phyloP scores from a whole-genome alignment of 2,797 vertebrate species.

The Amblyraja radiata region DNA sequence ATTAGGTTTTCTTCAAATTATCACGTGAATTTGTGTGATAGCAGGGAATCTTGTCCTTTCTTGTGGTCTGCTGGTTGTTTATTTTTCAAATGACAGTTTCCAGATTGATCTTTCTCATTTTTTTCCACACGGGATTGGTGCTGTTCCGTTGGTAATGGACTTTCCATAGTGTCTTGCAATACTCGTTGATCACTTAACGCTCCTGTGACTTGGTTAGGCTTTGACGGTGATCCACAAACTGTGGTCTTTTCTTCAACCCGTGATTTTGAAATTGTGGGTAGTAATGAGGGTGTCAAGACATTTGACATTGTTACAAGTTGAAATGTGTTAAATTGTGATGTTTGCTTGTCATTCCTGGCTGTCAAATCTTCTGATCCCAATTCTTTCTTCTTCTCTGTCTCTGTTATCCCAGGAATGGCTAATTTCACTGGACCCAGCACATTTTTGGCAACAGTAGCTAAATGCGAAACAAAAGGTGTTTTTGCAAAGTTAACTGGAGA shows the following conservation, averaged over 20 bases:
- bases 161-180: slow-evolving; percentile 42
- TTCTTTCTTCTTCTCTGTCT: slow-evolving; percentile 54
- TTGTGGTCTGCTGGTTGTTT: slow-evolving; percentile 52
- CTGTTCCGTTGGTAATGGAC: slow-evolving; percentile 50
- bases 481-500: slow-evolving; percentile 49
- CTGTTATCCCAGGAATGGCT: slow-evolving; percentile 46
- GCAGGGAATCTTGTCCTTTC: slow-evolving; percentile 53
- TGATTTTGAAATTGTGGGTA: not conserved
- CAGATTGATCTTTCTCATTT: slow-evolving; percentile 39
- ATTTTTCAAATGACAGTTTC: slow-evolving; percentile 40
- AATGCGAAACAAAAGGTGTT: slow-evolving; percentile 49
- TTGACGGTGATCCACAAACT: not conserved
- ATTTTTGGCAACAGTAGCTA: slow-evolving; percentile 60
- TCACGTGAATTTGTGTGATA: slow-evolving; percentile 53
- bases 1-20: slow-evolving; percentile 75
- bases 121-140: slow-evolving; percentile 45
- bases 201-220: not conserved
- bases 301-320: not conserved
- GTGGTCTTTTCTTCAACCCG: not conserved
- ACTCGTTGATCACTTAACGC: not conserved
- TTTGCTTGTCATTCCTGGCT: not conserved
- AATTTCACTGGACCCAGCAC: slow-evolving; percentile 67
- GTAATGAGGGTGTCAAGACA: not conserved
- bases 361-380: slow-evolving; percentile 41
- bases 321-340: not conserved